phyloP scores from a whole-genome alignment of 2,888 invertebrate species.

The Chrysopilus asiliformis region DNA sequence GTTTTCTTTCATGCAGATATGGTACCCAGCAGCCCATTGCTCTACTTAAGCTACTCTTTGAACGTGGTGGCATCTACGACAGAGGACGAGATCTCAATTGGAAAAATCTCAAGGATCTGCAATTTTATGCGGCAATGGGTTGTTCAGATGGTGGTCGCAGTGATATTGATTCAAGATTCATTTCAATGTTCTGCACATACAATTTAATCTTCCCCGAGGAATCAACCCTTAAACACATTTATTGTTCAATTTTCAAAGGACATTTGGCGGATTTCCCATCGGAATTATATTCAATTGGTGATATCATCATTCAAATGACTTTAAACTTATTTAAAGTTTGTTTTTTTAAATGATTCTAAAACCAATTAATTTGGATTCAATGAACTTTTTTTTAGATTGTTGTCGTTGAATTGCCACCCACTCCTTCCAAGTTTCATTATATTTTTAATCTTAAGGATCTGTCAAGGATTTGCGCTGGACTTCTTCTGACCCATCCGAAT shows the following conservation, averaged over 20 bases:
- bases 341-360: slow-evolving; percentile 2
- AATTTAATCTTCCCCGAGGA: slow-evolving; percentile 77
- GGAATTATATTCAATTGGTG: slow-evolving; percentile 49
- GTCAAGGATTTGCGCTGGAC: slow-evolving; percentile 69
- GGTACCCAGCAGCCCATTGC: slow-evolving; percentile 93
- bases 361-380: background rate
- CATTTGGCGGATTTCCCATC: slow-evolving; percentile 59
- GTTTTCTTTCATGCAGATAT: slow-evolving; percentile 38
- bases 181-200: slow-evolving; percentile 79
- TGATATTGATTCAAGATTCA: slow-evolving; percentile 79
- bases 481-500: slow-evolving; percentile 61
- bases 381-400: slow-evolving; percentile 45
- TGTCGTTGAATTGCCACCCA: slow-evolving; percentile 69
- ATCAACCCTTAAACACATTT: slow-evolving; percentile 65
- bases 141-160: slow-evolving; percentile 81
- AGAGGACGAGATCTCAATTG: slow-evolving; percentile 78
- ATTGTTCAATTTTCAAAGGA: slow-evolving; percentile 64
- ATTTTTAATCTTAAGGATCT: slow-evolving; percentile 87
- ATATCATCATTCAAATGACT: slow-evolving; percentile 61
- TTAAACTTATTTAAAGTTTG: slow-evolving; percentile 65
- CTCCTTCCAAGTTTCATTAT: slow-evolving; percentile 89
- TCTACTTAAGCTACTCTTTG: slow-evolving; percentile 76
- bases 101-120: slow-evolving; percentile 70
- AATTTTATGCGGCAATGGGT: slow-evolving; percentile 73
- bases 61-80: slow-evolving; percentile 80